Percentiles rank a stretch among this genome's conserved stretches.
phyloP scores from a whole-genome alignment of 2,113 vertebrate species.

The Erythrocebus patas region DNA sequence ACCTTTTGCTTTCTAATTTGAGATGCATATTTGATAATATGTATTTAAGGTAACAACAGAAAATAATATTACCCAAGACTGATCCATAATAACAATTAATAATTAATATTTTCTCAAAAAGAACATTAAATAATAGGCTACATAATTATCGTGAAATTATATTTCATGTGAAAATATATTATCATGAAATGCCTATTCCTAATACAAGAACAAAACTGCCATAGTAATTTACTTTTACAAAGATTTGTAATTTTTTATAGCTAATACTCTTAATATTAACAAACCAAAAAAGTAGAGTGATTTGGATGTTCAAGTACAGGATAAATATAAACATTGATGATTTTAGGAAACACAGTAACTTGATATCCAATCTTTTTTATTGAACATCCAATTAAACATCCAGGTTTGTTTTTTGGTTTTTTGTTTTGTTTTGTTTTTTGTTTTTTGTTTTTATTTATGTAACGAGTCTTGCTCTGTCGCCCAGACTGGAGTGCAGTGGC shows the following conservation, averaged over 20 bases:
- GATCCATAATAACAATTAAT: background rate
- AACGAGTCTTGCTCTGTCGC: no score
- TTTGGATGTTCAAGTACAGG: background rate
- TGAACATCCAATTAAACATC: background rate
- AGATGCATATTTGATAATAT: background rate
- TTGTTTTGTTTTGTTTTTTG: no score
- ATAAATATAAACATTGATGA: background rate
- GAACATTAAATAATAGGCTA: background rate
- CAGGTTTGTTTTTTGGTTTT: no score
- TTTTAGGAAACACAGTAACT: background rate
- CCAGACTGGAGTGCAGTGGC: no score
- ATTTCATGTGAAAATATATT: no score
- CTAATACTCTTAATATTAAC: background rate
- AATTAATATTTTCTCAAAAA: constrained; percentile 8
- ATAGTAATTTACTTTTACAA: background rate
- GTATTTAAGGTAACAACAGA: background rate
- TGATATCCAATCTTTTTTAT: background rate
- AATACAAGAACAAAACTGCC: background rate
- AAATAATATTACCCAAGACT: background rate
- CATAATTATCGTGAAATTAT: background rate
- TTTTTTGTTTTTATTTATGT: no score
- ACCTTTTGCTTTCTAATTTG: background rate
- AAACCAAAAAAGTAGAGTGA: background rate
- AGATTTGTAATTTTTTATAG: background rate
- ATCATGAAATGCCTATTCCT: background rate